Base-by-base conservation (phyloP, 2,113 vertebrate species). In the Phalacrocorax brasilianus region DNA sequence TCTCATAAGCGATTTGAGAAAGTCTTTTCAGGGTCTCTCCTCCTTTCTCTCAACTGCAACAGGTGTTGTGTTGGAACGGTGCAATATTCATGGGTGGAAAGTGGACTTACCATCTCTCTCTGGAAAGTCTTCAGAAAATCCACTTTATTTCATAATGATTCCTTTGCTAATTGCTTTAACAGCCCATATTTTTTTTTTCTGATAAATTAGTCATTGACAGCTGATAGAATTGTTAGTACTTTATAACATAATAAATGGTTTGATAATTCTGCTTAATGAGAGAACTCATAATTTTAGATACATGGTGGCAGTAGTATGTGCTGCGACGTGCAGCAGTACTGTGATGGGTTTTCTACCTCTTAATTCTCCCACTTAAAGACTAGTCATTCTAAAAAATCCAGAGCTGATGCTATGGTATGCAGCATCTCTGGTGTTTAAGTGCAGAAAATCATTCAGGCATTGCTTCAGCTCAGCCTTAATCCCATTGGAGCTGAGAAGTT, bases 91-190 rank as follows among this genome's bases (percentile, higher is more conserved):
- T 11, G 65, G n/a, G 28, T 76, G n/a, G 35, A 45, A 89, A 89
- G 83, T 58, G 40, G 78, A 83, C n/a, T n/a, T 71, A 45, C 23
- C 35, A 58, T 58, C 8, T 80, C 13, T 61, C 22, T 50, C 52
- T 83, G 61, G 67, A 94, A 96, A 91, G 65, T 27, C 17, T 90
- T 96, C 58, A 91, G 74, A 84, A 94, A 85, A 71, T 88, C 58
- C 9, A 18, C 9, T 71, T 75, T 75, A 81, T 85, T 85, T 96
- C 33, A 45, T 56, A 35, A 23, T 62, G 35, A 83, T 94, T 83
- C 52, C 58, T 89, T 92, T 84, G 72, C 85, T 93, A 81, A 88
- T 89, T 53, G 85, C 56, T 83, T 59, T 92, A 85, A 52, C 24
- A 87, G 47, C 35, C 40, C 0, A 0, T 77, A 12, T 53, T 55